Conservation (phyloP, 1,140 invertebrate genomes). For the Drosophila nebulosa region DNA sequence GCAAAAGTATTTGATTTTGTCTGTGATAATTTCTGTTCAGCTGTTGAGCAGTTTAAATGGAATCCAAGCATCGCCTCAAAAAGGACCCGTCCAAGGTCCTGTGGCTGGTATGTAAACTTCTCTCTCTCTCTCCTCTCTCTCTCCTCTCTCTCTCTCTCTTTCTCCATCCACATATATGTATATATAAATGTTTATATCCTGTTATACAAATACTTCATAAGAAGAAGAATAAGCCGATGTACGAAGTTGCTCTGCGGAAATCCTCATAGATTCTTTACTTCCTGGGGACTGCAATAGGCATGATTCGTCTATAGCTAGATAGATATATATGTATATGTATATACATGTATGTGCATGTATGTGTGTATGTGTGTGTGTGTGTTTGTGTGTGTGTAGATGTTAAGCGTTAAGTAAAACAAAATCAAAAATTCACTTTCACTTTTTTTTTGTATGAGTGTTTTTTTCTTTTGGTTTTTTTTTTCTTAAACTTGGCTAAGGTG, state of each 20-base stretch:
- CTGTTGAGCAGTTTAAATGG: slow-evolving; percentile 59
- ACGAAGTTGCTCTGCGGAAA: not conserved
- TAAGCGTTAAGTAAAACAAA: not conserved
- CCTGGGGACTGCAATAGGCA: not conserved
- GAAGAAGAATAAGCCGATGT: not conserved
- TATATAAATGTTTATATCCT: not conserved
- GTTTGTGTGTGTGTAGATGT: not conserved
- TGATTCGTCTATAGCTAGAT: no score
- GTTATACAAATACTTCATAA: slow-evolving; percentile 15
- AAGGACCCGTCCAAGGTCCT: slow-evolving; percentile 52
- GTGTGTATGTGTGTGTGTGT: not conserved
- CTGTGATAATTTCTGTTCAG: slow-evolving; percentile 75
- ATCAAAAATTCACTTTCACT: slow-evolving; percentile 61
- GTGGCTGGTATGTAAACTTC: slow-evolving; percentile 49
- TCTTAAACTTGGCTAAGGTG: slow-evolving; percentile 29
- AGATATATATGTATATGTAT: no score
- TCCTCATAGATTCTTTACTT: slow-evolving; percentile 14
- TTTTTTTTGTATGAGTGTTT: slow-evolving; percentile 20
- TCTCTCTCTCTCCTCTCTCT: not conserved
- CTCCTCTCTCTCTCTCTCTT: no score
- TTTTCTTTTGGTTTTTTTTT: not conserved
- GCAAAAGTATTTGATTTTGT: slow-evolving; percentile 72
- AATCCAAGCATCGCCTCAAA: slow-evolving; percentile 53
- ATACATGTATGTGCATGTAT: not conserved
- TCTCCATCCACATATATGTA: no score